Base-by-base conservation (phyloP, 2,113 vertebrate species). In the Carassius auratus region DNA sequence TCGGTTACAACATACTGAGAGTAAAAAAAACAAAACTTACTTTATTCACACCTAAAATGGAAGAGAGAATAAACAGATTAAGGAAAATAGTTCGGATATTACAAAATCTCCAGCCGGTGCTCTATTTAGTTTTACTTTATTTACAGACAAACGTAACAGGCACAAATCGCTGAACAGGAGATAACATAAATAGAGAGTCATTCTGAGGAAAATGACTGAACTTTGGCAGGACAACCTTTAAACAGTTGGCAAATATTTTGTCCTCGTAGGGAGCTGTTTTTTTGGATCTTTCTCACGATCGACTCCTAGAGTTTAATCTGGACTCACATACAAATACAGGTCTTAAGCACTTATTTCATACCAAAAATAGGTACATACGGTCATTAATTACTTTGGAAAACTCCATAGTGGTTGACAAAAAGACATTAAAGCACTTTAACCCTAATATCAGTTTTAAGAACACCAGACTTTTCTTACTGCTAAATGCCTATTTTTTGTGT, bases 1-100 rank as follows among this genome's bases (percentile, higher is more conserved):
- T 66, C 69, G 13, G 68, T 68, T 64, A 78, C 62, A 68, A 74
- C 78, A 90, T 84, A 90, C 81, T 84, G 71, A 90, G 64, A 87
- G 85, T 68, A 82, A 88, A 85, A 88, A 85, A 90, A 83, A 93
- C 57, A 83, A 91, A 92, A 93, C 94, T 93, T 94, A 94, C 93
- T 94, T 95, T 90, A 94, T 91, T 95, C 93, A 95, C 93, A 95
- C 94, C 95, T 95, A 88, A 86, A 90, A 88, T 87, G 85, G 92
- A 88, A 92, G n/a, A 94, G 81, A 94, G 75, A 87, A 86, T 61
- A 91, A 93, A 93, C 82, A 92, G n/a, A 85, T 88, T 93, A 89
- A 94, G 92, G 88, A 89, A 45, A 83, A 13, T 52, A 15, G 88
- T 76, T 73, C 80, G 66, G 26, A 42, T 77, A 76, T 76, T 48